Base-by-base conservation (phyloP, 2,113 vertebrate species). In the Zootoca vivipara region DNA sequence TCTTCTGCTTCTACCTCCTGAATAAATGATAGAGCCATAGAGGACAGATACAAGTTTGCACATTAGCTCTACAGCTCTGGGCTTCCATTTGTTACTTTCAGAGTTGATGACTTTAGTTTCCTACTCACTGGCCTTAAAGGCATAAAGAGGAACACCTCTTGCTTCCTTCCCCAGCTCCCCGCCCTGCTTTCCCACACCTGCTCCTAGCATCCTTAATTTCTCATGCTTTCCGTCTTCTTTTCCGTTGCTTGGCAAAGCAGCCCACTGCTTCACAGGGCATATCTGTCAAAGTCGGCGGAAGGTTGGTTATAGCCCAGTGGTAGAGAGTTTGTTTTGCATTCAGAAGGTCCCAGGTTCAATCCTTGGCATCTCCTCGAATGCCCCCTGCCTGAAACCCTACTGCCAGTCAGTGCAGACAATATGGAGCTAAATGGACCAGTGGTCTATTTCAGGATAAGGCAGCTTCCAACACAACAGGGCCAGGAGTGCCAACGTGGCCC, bases 1-100 rank as follows among this genome's bases (percentile, higher is more conserved):
- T 99, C 98, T 98, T 98, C 98, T 98, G 98, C 98, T 98, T 98
- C 98, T 98, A 98, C 98, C 98, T 99, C 97, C 98, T 99, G 98
- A 99, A 99, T 99, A 99, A 99, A 99, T 99, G 98, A 99, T 99
- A 98, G 98, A 98, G 98, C 98, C 97, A 97, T 98, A 98, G 98
- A 99, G 98, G 98, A 99, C 98, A 98, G 99, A 99, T 99, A 99
- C 98, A 99, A 99, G 98, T 99, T 99, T 99, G 98, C 98, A 98
- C 98, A 99, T 99, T 99, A 99, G 98, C 97, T 96, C 96, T 96
- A 97, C 97, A 97, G 98, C 97, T 98, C 95, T 97, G 97, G 97
- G 97, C 97, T 97, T 97, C 97, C 97, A 97, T 98, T 98, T 97
- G 97, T 97, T 98, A 97, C 96, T 97, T 97, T 97, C 96, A 86